Evolutionary conservation across 2,888 invertebrate species (phyloP).

Genomic region (Koerneria pararmatus): DNA sequence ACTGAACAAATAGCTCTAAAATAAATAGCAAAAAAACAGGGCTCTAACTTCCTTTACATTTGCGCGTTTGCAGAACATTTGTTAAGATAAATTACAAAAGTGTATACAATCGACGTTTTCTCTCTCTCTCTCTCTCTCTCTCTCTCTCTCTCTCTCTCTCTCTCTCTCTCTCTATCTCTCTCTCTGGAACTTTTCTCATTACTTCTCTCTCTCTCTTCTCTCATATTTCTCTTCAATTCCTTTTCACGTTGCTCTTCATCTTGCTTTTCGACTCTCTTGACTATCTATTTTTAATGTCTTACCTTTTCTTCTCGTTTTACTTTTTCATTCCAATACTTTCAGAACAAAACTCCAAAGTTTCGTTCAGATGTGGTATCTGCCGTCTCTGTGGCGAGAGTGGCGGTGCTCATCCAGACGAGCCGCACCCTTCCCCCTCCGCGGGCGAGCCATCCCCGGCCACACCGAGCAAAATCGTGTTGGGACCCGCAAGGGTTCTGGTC

Average conservation of each 20-base stretch:
- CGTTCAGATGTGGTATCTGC: conserved; percentile 86
- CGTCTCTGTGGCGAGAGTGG: conserved; percentile 75
- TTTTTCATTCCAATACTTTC: not conserved
- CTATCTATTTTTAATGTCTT: not conserved
- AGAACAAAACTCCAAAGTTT: conserved; percentile 70
- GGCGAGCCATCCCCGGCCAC: conserved; percentile 29
- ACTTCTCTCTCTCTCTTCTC: not conserved
- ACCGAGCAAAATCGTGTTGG: conserved; percentile 30
- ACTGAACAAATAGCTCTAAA: too few relatives aligned
- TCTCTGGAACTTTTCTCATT: not conserved
- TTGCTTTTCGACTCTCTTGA: not conserved
- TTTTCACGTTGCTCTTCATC: not conserved
- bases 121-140: not conserved
- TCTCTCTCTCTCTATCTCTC: not conserved
- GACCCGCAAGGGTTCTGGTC: conserved; percentile 34
- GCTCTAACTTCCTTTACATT: too few relatives aligned
- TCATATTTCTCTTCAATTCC: not conserved
- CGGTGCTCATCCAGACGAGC: conserved; percentile 20
- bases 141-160: not conserved
- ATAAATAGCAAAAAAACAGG: too few relatives aligned
- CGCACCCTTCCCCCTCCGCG: conserved; percentile 14
- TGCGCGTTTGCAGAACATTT: too few relatives aligned
- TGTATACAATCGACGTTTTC: too few relatives aligned
- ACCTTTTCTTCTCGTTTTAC: not conserved
- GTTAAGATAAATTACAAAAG: too few relatives aligned